These are phyloP conservation scores for Semaprochilodus insignis DNA, from an alignment of 2,797 vertebrate genomes.

Conservation along the genomic window DNA sequence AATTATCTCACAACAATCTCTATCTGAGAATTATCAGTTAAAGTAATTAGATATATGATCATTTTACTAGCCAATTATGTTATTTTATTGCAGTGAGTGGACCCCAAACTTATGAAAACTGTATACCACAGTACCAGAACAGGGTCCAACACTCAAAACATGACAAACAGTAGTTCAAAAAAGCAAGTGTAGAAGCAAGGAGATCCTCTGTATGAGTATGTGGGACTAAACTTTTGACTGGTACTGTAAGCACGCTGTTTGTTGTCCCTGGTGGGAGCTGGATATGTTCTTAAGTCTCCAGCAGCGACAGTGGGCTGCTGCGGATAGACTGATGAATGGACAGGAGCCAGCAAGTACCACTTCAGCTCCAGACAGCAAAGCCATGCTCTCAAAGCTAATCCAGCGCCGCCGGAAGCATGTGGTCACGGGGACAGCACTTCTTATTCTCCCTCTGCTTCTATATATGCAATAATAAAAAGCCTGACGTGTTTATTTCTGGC, in stretches of 20 bases:
- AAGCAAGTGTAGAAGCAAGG: not conserved
- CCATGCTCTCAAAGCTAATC: conserved; percentile 42
- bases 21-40: too few relatives aligned
- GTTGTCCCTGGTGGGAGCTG: conserved; percentile 9
- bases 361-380: conserved; percentile 22
- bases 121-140: too few relatives aligned
- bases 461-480: conserved; percentile 79
- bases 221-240: not conserved
- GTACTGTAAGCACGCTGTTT: conserved; percentile 16
- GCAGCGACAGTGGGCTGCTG: conserved; percentile 21
- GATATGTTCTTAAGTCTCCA: not conserved
- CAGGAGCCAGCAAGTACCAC: not conserved
- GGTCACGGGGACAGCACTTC: conserved; percentile 69
- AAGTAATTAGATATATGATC: too few relatives aligned
- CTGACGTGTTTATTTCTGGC: conserved; percentile 77
- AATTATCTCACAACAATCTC: too few relatives aligned
- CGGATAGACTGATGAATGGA: conserved; percentile 3
- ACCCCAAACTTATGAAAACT: too few relatives aligned
- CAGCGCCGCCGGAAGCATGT: conserved; percentile 72
- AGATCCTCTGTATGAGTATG: not conserved
- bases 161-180: not conserved
- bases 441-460: conserved; percentile 70
- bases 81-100: too few relatives aligned
- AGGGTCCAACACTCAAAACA: too few relatives aligned
- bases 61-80: too few relatives aligned